phyloP scores from a whole-genome alignment of 2,888 invertebrate genomes.

The Drosophila picticornis region DNA sequence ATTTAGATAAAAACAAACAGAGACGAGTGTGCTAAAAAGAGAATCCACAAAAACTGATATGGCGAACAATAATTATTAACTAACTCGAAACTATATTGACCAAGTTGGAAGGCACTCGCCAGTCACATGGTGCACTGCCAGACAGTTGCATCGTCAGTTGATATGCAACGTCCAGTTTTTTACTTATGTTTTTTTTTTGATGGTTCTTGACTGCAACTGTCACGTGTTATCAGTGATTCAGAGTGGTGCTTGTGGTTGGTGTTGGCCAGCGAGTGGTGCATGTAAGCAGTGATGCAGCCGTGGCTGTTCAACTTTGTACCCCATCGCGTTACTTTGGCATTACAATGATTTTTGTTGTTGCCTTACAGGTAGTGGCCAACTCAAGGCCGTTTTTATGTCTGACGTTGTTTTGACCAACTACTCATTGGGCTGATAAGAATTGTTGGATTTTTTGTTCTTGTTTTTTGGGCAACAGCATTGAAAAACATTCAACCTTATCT shows the following conservation, averaged over 20 bases:
- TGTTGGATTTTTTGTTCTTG: neutral
- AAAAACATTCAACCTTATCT: constrained; percentile 49
- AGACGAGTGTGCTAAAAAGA: neutral
- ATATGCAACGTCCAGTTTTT: constrained; percentile 11
- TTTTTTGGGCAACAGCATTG: constrained; percentile 20
- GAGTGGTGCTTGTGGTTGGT: constrained; percentile 50
- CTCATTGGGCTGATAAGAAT: constrained; percentile 29
- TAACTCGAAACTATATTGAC: neutral
- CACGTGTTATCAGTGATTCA: constrained; percentile 71
- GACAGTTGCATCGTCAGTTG: neutral
- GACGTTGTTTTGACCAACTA: constrained; percentile 28
- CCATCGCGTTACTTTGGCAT: constrained; percentile 28
- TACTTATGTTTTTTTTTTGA: neutral
- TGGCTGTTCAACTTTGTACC: constrained; percentile 45
- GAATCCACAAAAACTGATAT: neutral
- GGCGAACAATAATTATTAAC: neutral
- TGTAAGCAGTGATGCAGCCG: constrained; percentile 4
- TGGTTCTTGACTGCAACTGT: constrained; percentile 27
- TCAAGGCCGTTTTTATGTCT: constrained; percentile 39
- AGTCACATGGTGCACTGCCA: constrained; percentile 32
- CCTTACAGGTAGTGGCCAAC: constrained; percentile 2
- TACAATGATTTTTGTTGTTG: neutral
- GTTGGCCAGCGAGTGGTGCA: constrained; percentile 27
- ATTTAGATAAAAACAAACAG: neutral
- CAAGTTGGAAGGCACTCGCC: neutral